Evolutionary conservation across 1,140 invertebrate species (phyloP), one percentile per base, ranked within the genome.

Genomic region (Diorhabda elongata): DNA sequence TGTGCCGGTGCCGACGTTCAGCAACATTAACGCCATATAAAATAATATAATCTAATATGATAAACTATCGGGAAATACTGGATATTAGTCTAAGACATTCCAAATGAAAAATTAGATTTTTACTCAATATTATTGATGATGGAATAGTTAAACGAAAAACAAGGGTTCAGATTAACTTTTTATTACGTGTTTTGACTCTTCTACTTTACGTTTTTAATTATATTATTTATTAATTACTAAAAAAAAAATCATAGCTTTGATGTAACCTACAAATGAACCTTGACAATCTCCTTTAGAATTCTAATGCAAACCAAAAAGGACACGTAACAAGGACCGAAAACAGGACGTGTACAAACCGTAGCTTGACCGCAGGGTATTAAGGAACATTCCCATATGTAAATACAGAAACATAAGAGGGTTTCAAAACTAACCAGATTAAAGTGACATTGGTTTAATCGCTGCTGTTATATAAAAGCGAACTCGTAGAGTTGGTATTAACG

Each of bases 21-120:
- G 57, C 9, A 58, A 67, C 65, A 47, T 60, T 59, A 67, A 67
- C 65, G 65, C 52, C 5, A 44, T 44, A 60, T 60, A 43, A 67
- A 60, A 67, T 67, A 67, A 67, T 67, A 67, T 52, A 67, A 67
- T 67, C 58, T 60, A 60, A 67, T 26, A 26, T 67, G 65, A 67
- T 67, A 42, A 67, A 67, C 65, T 60, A 60, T 52, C 42, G 63
- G 43, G 26, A 26, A 26, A 26, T 26, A 26, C 26, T 26, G 26
- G 26, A 26, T 26, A 26, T 26, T 26, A 26, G 26, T 26, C 26
- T 26, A 26, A 26, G 26, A 26, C 26, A 26, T 26, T 26, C 26
- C 26, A 26, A 26, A 26, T 26, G 26, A 26, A 26, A 26, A 26
- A 26, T 26, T 26, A 26, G 26, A 26, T 26, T 26, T 26, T 26